phyloP scores from a whole-genome alignment of 2,113 vertebrate genomes.

The Oriolus oriolus region DNA sequence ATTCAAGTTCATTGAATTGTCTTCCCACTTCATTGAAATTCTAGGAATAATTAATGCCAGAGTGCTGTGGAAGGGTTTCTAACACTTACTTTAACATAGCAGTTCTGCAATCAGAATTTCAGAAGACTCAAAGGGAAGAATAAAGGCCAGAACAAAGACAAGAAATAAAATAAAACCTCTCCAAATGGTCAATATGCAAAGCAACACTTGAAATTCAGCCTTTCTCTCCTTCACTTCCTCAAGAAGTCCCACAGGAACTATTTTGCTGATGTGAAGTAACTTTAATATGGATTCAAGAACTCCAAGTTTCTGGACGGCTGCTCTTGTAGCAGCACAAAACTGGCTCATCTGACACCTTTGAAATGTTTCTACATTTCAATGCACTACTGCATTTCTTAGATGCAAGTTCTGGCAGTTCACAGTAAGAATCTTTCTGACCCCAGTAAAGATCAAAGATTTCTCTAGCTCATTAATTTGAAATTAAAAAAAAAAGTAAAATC shows the following conservation, averaged over 20 bases:
- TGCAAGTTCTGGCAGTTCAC: not conserved
- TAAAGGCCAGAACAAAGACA: not conserved
- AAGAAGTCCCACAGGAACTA: not conserved
- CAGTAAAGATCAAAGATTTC: not conserved
- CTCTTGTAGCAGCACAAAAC: not conserved
- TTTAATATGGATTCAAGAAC: not conserved
- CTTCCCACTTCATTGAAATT: not conserved
- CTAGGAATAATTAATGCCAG: not conserved
- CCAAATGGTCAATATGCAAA: not conserved
- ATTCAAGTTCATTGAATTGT: slow-evolving; percentile 15
- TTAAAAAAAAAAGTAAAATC: not conserved
- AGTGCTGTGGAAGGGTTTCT: not conserved
- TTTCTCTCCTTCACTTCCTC: not conserved
- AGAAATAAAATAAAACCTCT: not conserved
- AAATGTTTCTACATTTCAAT: accelerated
- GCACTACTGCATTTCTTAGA: not conserved
- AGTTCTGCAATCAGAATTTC: not conserved
- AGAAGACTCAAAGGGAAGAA: not conserved
- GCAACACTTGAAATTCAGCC: not conserved
- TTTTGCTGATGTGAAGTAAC: not conserved
- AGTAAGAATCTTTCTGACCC: not conserved
- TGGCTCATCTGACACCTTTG: not conserved
- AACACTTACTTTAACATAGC: not conserved
- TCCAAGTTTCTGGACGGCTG: not conserved
- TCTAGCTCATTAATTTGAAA: not conserved